Percentiles rank a stretch among this genome's conserved stretches.
Conservation (phyloP, 1,140 invertebrate genomes). For the Chymomyza costata region DNA sequence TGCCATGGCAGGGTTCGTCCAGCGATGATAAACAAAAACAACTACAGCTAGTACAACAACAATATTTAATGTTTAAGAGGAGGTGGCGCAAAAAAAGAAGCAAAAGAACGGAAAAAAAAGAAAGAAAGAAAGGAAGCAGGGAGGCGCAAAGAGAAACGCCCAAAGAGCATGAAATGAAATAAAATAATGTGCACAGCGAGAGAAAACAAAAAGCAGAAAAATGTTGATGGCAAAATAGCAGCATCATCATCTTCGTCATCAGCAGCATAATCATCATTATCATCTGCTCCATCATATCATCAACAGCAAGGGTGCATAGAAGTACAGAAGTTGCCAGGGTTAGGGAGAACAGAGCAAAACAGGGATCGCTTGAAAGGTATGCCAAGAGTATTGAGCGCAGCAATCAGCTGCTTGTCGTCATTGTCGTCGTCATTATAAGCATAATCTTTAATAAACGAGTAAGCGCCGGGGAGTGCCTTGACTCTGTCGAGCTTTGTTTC, state of each 20-base stretch:
- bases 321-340: too few species aligned
- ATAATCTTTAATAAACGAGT: constrained; percentile 72
- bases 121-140: constrained; percentile 7
- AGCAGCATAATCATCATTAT: too few species aligned
- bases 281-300: too few species aligned
- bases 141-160: constrained; percentile 6
- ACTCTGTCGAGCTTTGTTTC: constrained; percentile 1
- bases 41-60: constrained; percentile 18
- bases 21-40: constrained; percentile 30
- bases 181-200: too few species aligned
- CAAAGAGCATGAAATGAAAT: too few species aligned
- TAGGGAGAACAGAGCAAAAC: too few species aligned
- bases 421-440: constrained; percentile 71
- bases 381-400: constrained; percentile 2
- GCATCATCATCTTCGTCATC: constrained; percentile 64
- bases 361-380: too few species aligned
- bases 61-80: constrained; percentile 60
- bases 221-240: constrained; percentile 58
- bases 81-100: constrained; percentile 16
- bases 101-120: not conserved
- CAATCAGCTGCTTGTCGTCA: constrained; percentile 60
- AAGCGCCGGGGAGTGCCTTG: constrained; percentile 53
- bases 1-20: constrained; percentile 3
- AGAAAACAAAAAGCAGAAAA: constrained; percentile 38
- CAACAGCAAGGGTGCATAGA: too few species aligned